Conservation (phyloP, 2,797 vertebrate species). For the Falco cherrug region DNA sequence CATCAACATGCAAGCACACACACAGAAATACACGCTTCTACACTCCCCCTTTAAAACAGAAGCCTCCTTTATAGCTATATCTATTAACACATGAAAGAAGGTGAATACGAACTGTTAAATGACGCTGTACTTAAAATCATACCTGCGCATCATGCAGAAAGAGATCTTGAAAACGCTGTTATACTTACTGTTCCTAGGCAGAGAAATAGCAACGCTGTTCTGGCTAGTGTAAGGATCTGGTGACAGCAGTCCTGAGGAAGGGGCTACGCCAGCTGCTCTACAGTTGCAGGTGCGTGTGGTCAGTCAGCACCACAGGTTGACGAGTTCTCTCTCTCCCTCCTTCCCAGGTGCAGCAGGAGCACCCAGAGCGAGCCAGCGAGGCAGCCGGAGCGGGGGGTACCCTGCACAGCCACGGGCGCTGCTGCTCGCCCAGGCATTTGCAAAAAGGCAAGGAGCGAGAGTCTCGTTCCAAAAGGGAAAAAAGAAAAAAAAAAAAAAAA, state of each 20-base stretch:
- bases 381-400: background rate
- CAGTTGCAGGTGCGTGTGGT: slow-evolving; percentile 55
- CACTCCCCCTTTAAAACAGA: background rate
- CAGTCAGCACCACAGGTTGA: slow-evolving; percentile 43
- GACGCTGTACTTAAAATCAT: background rate
- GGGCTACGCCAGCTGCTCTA: background rate
- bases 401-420: slow-evolving; percentile 44
- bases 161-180: background rate
- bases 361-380: background rate
- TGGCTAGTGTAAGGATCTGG: background rate
- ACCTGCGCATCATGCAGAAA: slow-evolving; percentile 22
- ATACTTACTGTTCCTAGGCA: slow-evolving; percentile 73
- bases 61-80: background rate
- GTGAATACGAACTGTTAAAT: background rate
- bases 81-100: background rate
- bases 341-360: background rate
- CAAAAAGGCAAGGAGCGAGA: background rate
- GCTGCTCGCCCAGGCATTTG: slow-evolving; percentile 51
- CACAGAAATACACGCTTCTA: background rate
- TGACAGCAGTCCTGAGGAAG: slow-evolving; percentile 1
- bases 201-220: slow-evolving; percentile 21
- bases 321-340: background rate
- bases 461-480: background rate
- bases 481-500: background rate
- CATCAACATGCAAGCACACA: slow-evolving; percentile 20